Evolutionary conservation across 2,113 vertebrate genomes (phyloP), one percentile per base, ranked within the genome.

Genomic region (Uropsilus gracilis): DNA sequence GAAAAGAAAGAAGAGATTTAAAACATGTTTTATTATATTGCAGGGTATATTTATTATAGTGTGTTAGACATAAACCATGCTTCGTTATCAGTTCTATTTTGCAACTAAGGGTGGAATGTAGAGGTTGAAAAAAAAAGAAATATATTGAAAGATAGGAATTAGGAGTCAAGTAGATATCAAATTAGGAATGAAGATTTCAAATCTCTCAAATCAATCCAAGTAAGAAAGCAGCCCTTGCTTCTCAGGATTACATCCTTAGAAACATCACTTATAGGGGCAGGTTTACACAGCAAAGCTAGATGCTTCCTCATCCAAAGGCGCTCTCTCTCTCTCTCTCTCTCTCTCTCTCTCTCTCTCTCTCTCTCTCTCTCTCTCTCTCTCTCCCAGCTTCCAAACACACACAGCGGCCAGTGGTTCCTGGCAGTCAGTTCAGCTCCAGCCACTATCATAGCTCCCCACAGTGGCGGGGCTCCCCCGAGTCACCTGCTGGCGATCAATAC

Each of bases 401-500:
- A n/a, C n/a, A n/a, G n/a, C n/a, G n/a, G n/a, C n/a, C 20, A 3
- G 17, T 2, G 30, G 57, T 7, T 26, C 22, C 46, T 68, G 48
- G 39, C 0, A 42, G 7, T 12, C 0, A 42, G 7, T 12, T 18
- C 48, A 1, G 0, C 32, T 12, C 17, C 69, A 17, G 6, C 44
- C 30, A 8, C 83, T 42, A 30, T 37, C 39, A 10, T 44, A 8
- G 30, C 76, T 78, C 75, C 78, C 48, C 82, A 30, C 32, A 26
- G n/a, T n/a, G n/a, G n/a, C n/a, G n/a, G n/a, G n/a, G n/a, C n/a
- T n/a, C 64, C 82, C 75, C 68, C 34, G 69, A 71, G 82, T 90
- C 78, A 42, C 86, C 84, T 13, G 53, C 42, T 71, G 4, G 50
- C 69, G 57, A 95, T 96, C 71, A 1, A 96, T 95, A 72, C 69